Percentiles rank a stretch among this genome's conserved stretches.
Evolutionary conservation across 2,797 vertebrate genomes (phyloP).

Genomic region (Dermochelys coriacea): DNA sequence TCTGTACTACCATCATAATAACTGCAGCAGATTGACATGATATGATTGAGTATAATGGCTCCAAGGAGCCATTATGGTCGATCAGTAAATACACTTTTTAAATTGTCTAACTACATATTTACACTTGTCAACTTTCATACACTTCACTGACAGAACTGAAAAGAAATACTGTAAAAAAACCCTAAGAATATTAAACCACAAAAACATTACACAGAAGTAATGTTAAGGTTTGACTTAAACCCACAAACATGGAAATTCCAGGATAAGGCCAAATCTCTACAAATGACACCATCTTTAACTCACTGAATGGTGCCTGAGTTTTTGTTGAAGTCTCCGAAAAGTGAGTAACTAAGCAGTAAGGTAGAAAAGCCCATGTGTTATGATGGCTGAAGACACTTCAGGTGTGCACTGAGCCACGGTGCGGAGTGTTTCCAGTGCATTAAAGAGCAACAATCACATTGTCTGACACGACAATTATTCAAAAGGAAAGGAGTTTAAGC

Average conservation of each 20-base stretch:
- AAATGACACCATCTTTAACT: background rate
- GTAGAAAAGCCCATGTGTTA: too few species aligned
- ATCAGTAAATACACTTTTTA: conserved; percentile 85
- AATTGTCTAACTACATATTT: conserved; percentile 84
- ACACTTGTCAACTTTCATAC: conserved; percentile 81
- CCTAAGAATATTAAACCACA: conserved; percentile 69
- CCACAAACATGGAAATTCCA: conserved; percentile 39
- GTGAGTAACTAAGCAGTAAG: background rate
- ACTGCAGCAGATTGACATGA: conserved; percentile 80
- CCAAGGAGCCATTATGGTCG: conserved; percentile 79
- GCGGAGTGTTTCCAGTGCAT: background rate
- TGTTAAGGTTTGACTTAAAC: conserved; percentile 63
- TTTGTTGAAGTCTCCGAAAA: background rate
- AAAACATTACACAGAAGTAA: conserved; percentile 57
- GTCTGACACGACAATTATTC: background rate
- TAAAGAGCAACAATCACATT: accelerated
- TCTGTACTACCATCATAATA: conserved; percentile 82
- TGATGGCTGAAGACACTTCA: background rate
- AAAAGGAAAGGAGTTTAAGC: background rate
- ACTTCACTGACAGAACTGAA: conserved; percentile 82
- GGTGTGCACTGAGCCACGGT: background rate
- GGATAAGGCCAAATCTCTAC: conserved; percentile 24
- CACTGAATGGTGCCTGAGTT: accelerated
- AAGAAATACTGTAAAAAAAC: conserved; percentile 75
- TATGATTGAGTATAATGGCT: conserved; percentile 81